phyloP scores from a whole-genome alignment of 2,888 invertebrate genomes.

The Scelioninae gen. 1 region DNA sequence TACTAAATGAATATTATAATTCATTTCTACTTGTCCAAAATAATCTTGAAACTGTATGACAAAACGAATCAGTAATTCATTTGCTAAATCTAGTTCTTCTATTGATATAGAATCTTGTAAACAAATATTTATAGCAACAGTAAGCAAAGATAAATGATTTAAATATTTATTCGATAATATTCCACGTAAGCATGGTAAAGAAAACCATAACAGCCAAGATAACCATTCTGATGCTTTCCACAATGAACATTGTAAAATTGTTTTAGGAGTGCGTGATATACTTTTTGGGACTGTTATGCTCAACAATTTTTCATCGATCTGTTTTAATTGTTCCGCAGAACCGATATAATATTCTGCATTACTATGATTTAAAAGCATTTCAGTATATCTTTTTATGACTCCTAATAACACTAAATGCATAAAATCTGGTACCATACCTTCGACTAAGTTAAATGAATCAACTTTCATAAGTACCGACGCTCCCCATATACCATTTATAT shows the following conservation, averaged over 20 bases:
- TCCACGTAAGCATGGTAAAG: constrained; percentile 39
- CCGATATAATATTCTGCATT: constrained; percentile 43
- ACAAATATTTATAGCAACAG: constrained; percentile 1
- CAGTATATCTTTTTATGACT: constrained; percentile 39
- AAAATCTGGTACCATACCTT: constrained; percentile 67
- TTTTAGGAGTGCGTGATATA: background rate
- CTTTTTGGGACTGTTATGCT: background rate
- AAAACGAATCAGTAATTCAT: background rate
- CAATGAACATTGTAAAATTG: background rate
- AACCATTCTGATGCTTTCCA: constrained; percentile 23
- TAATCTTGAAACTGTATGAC: constrained; percentile 22
- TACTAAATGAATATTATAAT: constrained; percentile 53
- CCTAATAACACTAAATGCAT: constrained; percentile 67
- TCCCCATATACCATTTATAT: constrained; percentile 47
- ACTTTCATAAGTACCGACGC: constrained; percentile 48
- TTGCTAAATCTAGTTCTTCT: background rate
- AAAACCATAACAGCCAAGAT: constrained; percentile 54
- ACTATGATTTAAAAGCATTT: constrained; percentile 28
- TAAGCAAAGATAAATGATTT: constrained; percentile 37
- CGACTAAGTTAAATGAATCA: constrained; percentile 56
- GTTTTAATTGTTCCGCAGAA: background rate
- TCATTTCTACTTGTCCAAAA: constrained; percentile 26
- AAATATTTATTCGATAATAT: constrained; percentile 56
- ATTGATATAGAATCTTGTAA: background rate
- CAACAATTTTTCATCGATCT: background rate